Conservation (phyloP, 2,888 invertebrate species). For the Dicyrtoma fusca region DNA sequence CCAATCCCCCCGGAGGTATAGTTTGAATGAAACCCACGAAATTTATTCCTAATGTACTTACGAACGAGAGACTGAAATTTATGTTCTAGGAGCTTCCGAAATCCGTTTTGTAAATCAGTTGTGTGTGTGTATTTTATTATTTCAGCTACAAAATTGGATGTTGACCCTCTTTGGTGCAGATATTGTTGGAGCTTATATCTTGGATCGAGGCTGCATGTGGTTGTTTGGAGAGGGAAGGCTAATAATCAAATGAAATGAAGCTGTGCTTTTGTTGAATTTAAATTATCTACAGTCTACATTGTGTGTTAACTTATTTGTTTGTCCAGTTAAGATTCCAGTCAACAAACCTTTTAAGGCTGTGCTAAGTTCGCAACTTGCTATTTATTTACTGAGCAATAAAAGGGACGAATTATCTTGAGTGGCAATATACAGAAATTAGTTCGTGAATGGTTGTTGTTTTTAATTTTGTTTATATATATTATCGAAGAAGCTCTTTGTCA, state of each 20-base stretch:
- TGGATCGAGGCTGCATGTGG: conserved; percentile 83
- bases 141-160: conserved; percentile 86
- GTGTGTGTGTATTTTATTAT: conserved; percentile 38
- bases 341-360: too few relatives aligned
- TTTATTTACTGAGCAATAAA: too few relatives aligned
- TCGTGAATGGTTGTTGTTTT: too few relatives aligned
- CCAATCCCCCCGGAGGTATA: conserved; percentile 88
- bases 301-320: too few relatives aligned
- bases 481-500: too few relatives aligned
- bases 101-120: conserved; percentile 7
- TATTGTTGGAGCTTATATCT: conserved; percentile 79
- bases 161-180: conserved; percentile 82
- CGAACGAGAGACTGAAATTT: not conserved
- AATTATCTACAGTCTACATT: too few relatives aligned
- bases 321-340: too few relatives aligned
- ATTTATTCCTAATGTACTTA: not conserved
- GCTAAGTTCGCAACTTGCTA: too few relatives aligned
- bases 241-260: conserved; percentile 42
- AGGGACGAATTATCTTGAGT: too few relatives aligned
- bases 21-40: conserved; percentile 49
- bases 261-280: too few relatives aligned
- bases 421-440: too few relatives aligned
- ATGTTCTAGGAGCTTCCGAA: not conserved
- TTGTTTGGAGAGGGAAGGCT: conserved; percentile 80
- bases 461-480: too few relatives aligned